Evolutionary conservation across 2,797 vertebrate genomes (phyloP).

Genomic region (Melanotaenia maccullochi): DNA sequence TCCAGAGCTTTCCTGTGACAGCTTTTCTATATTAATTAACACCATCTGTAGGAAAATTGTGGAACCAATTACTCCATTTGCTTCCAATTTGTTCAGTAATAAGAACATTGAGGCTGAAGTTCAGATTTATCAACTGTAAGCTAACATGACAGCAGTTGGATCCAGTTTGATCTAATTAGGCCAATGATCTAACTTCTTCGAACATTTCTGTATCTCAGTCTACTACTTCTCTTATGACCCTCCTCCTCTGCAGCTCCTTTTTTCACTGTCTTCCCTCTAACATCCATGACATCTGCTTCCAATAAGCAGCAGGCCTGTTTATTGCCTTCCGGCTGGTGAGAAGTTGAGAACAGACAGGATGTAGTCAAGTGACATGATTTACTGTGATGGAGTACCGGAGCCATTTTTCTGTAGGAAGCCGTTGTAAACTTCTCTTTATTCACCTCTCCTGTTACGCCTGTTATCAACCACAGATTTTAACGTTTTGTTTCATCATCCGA

Average conservation of each 20-base stretch:
- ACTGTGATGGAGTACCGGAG: slow-evolving; percentile 37
- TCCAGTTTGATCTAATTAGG: slow-evolving; percentile 29
- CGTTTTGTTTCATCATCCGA: slow-evolving; percentile 49
- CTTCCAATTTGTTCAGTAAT: slow-evolving; percentile 19
- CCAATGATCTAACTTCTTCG: slow-evolving; percentile 1
- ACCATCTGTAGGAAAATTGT: not conserved
- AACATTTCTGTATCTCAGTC: not conserved
- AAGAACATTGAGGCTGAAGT: not conserved
- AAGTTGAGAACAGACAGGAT: slow-evolving; percentile 72
- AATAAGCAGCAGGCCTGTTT: slow-evolving; percentile 61
- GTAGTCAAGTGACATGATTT: slow-evolving; percentile 70
- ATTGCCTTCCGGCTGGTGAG: slow-evolving; percentile 62
- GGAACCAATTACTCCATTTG: not conserved
- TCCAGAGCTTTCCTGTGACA: not conserved
- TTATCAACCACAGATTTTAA: slow-evolving; percentile 19
- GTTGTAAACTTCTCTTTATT: slow-evolving; percentile 42
- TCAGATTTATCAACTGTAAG: not conserved
- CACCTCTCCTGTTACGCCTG: slow-evolving; percentile 4
- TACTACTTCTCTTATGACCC: not conserved
- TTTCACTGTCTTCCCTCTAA: slow-evolving; percentile 14
- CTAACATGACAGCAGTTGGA: slow-evolving; percentile 41
- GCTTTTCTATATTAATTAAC: not conserved
- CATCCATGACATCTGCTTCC: slow-evolving; percentile 71
- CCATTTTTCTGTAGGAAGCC: slow-evolving; percentile 44
- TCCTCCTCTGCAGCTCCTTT: not conserved